Base-by-base conservation (phyloP, 2,888 invertebrate genomes). In the Seira musarum region DNA sequence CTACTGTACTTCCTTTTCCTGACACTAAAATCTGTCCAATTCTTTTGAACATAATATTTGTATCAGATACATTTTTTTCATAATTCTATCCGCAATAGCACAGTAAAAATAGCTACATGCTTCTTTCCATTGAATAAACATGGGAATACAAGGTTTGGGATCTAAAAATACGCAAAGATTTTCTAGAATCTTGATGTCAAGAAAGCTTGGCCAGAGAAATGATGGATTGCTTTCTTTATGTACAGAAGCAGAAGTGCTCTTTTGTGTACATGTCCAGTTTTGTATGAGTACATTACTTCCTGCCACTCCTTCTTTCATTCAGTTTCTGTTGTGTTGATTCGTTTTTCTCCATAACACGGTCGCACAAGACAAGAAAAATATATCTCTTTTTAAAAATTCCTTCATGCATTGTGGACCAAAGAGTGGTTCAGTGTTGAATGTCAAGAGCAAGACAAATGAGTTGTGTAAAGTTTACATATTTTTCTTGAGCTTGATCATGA, bases 381-480 rank as follows among this genome's bases (percentile, higher is more conserved):
- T 30, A 30, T 49, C 2, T 49, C 30, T n/a, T 49, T 49, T 49
- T 49, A 15, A 49, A 49, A 49, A 13, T 49, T 13, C 49, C 15
- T n/a, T 13, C 15, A 2, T 49, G 6, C 15, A n/a, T n/a, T 49
- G 13, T 49, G 49, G 49, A 3, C 15, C 17, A 66, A 74, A 66
- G 66, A 74, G 35, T 22, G 40, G 65, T 71, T 40, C 65, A 49
- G 57, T 66, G 73, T 57, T 74, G 63, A 76, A 61, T 69, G 77
- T 77, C 77, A 71, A 35, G 40, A 73, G 68, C 49, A 79, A 79
- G 73, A 79, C 79, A 79, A 79, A 79, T 79, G 79, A 79, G 79
- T 40, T 21, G 72, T 46, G 72, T 79, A 73, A 79, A 79, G 13
- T n/a, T 49, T 49, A 49, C 49, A 49, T 49, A 49, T 49, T 49